Base-by-base conservation (phyloP, 2,113 vertebrate species). In the Chaetodon trifascialis region DNA sequence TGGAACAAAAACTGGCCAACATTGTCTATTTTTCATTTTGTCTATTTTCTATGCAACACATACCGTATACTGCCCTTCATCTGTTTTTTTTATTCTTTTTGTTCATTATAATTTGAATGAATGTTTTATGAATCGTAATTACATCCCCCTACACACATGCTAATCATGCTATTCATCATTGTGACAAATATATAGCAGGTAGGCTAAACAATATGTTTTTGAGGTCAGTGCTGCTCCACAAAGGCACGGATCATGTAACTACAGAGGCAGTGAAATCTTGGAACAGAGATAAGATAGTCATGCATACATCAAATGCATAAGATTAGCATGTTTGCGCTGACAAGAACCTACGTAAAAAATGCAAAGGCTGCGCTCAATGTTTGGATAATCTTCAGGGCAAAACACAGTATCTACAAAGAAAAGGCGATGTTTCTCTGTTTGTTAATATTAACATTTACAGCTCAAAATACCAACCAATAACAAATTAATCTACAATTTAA, bases 201-300 rank as follows among this genome's bases (percentile, higher is more conserved):
- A 73, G 64, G 47, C 51, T 86, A 12, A 64, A 58, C 49, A 59
- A 15, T 30, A 15, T 23, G 30, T 38, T 82, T 79, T 47, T 65
- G 12, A 60, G 47, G 44, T 46, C 15, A 19, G 16, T 36, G 10
- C 36, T 54, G 17, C 16, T 77, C 46, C 56, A 11, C 8, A 73
- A 55, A 56, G 16, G 21, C 47, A 71, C 25, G 52, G 38, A 46
- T 19, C 56, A 55, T n/a, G 46, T 56, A 12, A 55, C 9, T 72
- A 4, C n/a, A 25, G 1, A 19, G 21, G 7, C n/a, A 16, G 4
- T 30, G 47, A 3, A 14, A 4, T 44, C 12, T 38, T 40, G 17
- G n/a, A 54, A 69, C 23, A n/a, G 19, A 7, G 21, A 34, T 67
- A 49, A 70, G 47, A 14, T 5, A 15, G 6, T 15, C 15, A 30